Conservation (phyloP, 1,140 invertebrate species). For the Macrosteles quadrilineatus region DNA sequence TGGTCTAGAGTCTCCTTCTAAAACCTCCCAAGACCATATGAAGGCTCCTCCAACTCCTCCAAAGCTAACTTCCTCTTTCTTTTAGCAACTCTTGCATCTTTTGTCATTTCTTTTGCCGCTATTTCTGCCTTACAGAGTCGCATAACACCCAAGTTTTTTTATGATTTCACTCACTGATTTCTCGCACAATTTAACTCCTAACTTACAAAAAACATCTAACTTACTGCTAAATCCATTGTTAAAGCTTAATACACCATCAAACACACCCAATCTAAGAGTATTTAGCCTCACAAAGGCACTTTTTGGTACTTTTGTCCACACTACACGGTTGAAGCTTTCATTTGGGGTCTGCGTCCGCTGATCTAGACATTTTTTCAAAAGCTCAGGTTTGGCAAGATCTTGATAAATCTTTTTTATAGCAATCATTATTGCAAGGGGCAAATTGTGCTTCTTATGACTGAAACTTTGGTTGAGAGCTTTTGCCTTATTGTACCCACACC, state of each 20-base stretch:
- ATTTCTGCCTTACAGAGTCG: too few species aligned
- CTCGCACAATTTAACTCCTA: not conserved
- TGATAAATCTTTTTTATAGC: constrained; percentile 38
- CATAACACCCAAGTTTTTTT: too few species aligned
- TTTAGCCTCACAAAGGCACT: constrained; percentile 27
- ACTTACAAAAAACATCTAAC: not conserved
- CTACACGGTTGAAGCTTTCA: constrained; percentile 40
- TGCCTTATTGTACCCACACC: too few species aligned
- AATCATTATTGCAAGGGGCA: not conserved
- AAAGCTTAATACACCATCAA: constrained; percentile 17
- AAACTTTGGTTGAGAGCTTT: too few species aligned
- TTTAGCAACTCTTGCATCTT: too few species aligned
- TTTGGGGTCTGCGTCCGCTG: constrained; percentile 41
- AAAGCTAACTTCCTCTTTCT: too few species aligned
- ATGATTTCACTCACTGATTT: too few species aligned
- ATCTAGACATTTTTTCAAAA: constrained; percentile 40
- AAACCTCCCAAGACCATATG: too few species aligned
- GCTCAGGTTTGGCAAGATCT: constrained; percentile 38
- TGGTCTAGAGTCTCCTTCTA: too few species aligned
- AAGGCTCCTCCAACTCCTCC: too few species aligned
- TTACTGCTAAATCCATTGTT: constrained; percentile 22
- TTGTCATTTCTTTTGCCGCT: not conserved
- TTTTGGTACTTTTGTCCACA: constrained; percentile 41
- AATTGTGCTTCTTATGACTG: not conserved
- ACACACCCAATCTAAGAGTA: constrained; percentile 18